Percentiles rank a stretch among this genome's conserved stretches.
These are phyloP conservation scores for Oikopleura vanhoeffeni DNA, from an alignment of 23 tunicate genomes.

Conservation along the genomic window DNA sequence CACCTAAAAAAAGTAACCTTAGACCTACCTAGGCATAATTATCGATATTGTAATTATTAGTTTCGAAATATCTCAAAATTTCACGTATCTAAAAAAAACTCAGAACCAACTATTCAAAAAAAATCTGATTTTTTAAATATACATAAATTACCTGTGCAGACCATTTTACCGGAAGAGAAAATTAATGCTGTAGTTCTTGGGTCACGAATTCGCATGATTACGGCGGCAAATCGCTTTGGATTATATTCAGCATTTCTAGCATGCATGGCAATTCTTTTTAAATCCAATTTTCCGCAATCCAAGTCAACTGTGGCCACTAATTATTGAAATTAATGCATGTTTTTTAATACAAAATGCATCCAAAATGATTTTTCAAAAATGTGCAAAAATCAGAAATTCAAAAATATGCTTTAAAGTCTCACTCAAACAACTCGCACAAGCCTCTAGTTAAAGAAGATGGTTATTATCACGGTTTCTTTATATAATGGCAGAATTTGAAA, in stretches of 20 bases:
- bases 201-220: constrained; percentile 91
- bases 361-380: background rate
- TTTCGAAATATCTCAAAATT: no score
- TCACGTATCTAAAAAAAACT: no score
- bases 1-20: no score
- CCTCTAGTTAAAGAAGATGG: background rate
- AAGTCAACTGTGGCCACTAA: constrained; percentile 74
- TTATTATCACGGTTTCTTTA: no score
- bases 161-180: constrained; percentile 99
- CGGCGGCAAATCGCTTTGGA: constrained; percentile 99
- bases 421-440: background rate
- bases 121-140: no score
- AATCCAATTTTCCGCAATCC: constrained; percentile 53
- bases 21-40: no score
- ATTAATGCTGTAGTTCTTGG: constrained; percentile 93
- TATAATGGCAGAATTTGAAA: no score
- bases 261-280: constrained; percentile 77
- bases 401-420: background rate
- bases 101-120: no score
- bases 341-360: background rate
- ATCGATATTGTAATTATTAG: no score
- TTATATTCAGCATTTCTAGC: constrained; percentile 99
- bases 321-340: background rate
- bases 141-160: constrained; percentile 58
- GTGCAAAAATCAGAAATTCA: background rate